Evolutionary conservation across 2,113 vertebrate genomes (phyloP).

Genomic region (Poeciliopsis retropinna): DNA sequence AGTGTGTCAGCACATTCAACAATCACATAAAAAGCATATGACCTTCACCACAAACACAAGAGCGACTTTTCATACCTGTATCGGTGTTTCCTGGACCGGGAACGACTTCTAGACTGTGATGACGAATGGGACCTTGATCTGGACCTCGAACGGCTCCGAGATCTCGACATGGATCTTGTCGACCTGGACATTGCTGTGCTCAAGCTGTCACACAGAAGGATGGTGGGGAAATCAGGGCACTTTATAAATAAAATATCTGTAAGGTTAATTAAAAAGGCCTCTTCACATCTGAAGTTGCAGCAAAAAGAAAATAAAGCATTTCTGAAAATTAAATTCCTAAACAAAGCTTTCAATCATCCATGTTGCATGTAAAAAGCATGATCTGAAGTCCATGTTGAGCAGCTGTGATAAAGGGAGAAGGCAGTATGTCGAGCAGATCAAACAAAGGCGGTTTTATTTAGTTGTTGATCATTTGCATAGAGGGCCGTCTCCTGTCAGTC

Average conservation of each 20-base stretch:
- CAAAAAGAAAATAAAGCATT: background rate
- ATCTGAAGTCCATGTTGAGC: conserved; percentile 6
- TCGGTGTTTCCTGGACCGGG: conserved; percentile 88
- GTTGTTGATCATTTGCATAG: conserved; percentile 65
- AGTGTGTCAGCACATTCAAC: background rate
- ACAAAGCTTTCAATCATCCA: conserved; percentile 15
- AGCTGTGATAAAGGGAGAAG: conserved; percentile 44
- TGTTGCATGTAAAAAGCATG: conserved; percentile 16
- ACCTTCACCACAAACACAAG: background rate
- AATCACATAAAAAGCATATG: background rate
- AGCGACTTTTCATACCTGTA: conserved; percentile 81
- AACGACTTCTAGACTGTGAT: conserved; percentile 35
- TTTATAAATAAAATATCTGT: background rate
- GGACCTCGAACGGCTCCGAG: conserved; percentile 89
- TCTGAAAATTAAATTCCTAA: background rate
- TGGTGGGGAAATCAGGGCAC: background rate
- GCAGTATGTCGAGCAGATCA: conserved; percentile 38
- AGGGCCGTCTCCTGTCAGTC: conserved; percentile 53
- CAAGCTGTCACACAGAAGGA: conserved; percentile 64
- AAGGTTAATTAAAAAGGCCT: conserved; percentile 12
- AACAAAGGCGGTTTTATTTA: conserved; percentile 64
- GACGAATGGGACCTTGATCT: conserved; percentile 87
- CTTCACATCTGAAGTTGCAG: background rate
- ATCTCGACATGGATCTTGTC: conserved; percentile 91
- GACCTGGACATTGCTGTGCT: conserved; percentile 90